Evolutionary conservation across 1,140 invertebrate species (phyloP), one percentile per base, ranked within the genome.

Genomic region (Diorhabda sublineata): DNA sequence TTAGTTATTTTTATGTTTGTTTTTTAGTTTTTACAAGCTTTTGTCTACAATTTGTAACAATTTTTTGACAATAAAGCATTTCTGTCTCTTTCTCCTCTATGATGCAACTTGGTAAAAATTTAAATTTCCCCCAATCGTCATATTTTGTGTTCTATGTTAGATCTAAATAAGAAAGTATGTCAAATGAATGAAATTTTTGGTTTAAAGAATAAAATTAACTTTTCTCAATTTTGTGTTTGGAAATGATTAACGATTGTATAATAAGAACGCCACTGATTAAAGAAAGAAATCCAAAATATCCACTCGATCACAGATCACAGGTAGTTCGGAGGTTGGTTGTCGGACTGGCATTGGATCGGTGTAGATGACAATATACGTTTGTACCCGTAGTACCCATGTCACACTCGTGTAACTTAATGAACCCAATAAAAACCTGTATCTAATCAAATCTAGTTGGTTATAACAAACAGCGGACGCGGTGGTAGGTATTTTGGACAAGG

Each of bases 381-480:
- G 47, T 8, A 52, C 47, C 47, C 47, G 47, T 52, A n/a, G 47
- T 42, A 62, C 61, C 64, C 47, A 41, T 65, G 64, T 65, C 64
- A 65, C 63, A 69, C 58, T 52, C 47, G 66, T 67, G 69, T 65
- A 70, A 70, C 47, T 67, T 70, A 70, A 70, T 70, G 63, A 70
- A 67, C 42, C 64, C 69, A 59, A 67, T 71, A 71, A 71, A 70
- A 71, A 71, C 69, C 69, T 60, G 69, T 67, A 71, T 67, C 69
- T 71, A 71, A 71, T 71, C 66, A 67, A 71, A 71, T 71, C 69
- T 66, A 71, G 66, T 47, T 62, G 61, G 66, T 52, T 62, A 61
- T 11, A 58, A 67, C 64, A 67, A 70, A 70, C 60, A 64, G 41
- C n/a, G 8, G 45, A 59, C 47, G 9, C 47, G 47, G n/a, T n/a